Conservation (phyloP, 30 jellyfish, hydroid and myxozoan genomes). For the Cassiopea andromeda region DNA sequence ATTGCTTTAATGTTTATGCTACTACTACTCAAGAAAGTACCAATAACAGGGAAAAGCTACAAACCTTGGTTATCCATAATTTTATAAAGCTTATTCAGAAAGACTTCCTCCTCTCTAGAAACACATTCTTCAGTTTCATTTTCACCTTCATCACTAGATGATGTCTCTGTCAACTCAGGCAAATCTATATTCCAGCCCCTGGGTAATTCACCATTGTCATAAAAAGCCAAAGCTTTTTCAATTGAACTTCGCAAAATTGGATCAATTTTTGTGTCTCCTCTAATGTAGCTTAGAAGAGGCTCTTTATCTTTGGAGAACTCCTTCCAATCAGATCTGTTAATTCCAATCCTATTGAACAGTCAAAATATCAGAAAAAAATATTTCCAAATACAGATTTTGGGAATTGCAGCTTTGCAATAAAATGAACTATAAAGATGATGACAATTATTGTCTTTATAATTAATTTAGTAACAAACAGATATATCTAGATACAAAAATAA, state of each 20-base stretch:
- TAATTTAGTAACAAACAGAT: too few relatives aligned
- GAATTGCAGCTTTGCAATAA: too few relatives aligned
- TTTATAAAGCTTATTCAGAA: constrained; percentile 64
- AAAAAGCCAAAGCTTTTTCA: constrained; percentile 89
- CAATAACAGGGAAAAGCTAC: background rate
- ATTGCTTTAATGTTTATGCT: too few relatives aligned
- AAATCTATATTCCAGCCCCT: constrained; percentile 93
- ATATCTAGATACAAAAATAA: too few relatives aligned
- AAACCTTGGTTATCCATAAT: constrained; percentile 90
- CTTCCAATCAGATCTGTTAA: constrained; percentile 74
- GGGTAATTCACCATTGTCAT: constrained; percentile 95
- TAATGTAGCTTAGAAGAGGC: constrained; percentile 83
- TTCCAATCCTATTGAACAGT: constrained; percentile 52
- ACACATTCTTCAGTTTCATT: constrained; percentile 14
- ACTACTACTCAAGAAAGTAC: background rate
- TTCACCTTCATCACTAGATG: constrained; percentile 79
- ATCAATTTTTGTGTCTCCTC: constrained; percentile 94
- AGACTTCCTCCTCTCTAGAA: constrained; percentile 75
- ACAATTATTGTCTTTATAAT: too few relatives aligned
- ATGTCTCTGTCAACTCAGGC: constrained; percentile 64
- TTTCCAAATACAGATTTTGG: too few relatives aligned
- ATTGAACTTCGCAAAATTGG: constrained; percentile 91
- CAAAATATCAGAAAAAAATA: background rate
- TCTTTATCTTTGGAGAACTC: constrained; percentile 95
- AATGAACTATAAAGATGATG: too few relatives aligned